phyloP scores from a whole-genome alignment of 2,797 vertebrate species.

The Aselliscus stoliczkanus region DNA sequence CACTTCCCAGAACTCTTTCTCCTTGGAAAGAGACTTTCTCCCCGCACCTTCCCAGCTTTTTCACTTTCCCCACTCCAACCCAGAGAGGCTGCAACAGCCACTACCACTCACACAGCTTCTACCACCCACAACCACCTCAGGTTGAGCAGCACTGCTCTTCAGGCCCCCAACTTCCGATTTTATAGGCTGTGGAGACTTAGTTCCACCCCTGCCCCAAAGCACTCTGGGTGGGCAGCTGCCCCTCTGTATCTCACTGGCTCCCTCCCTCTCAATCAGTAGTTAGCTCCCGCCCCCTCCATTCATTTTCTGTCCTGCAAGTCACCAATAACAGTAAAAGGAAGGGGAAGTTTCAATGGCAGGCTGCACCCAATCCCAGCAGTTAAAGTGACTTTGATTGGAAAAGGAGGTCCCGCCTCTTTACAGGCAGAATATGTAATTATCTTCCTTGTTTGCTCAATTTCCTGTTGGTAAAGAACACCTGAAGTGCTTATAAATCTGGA shows the following conservation, averaged over 20 bases:
- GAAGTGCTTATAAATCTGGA: neutral
- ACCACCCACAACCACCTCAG: fast-evolving
- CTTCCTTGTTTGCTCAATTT: neutral
- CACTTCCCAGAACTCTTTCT: too few relatives aligned
- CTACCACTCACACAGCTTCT: fast-evolving
- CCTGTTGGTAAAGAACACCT: neutral
- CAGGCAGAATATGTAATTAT: neutral
- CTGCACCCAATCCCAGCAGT: fast-evolving
- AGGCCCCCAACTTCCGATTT: fast-evolving
- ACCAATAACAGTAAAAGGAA: neutral
- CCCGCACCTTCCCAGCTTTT: too few relatives aligned
- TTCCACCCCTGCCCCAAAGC: neutral
- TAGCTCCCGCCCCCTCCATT: neutral
- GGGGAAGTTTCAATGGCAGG: neutral
- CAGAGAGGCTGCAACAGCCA: fast-evolving
- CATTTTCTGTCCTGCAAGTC: neutral
- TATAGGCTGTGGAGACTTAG: neutral
- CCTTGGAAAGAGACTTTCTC: neutral
- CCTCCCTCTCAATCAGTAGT: neutral
- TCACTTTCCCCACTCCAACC: neutral
- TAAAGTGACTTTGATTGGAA: neutral
- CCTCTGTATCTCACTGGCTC: conserved; percentile 20
- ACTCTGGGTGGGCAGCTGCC: neutral
- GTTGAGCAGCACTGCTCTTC: fast-evolving
- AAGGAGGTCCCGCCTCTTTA: neutral